Base-by-base conservation (phyloP, 2,888 invertebrate genomes). In the Acholoe squamosa region DNA sequence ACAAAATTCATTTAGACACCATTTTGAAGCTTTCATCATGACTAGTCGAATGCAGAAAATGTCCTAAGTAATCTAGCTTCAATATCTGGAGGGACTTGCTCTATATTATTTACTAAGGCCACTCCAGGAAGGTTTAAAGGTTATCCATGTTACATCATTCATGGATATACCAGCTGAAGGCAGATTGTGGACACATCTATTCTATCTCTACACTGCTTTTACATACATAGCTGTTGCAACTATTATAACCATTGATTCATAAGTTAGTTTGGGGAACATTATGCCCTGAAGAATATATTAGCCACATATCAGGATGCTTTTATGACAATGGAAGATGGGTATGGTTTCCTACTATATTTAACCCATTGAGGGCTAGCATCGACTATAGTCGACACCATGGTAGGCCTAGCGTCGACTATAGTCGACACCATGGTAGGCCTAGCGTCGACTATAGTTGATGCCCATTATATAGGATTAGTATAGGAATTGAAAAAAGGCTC, bases 51-150 rank as follows among this genome's bases (percentile, higher is more conserved):
- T 71, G 28, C 31, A 25, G 25, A 16, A 28, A 28, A 71, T 71
- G 19, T 71, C 28, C 71, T 71, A 28, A 28, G 5, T 3, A 71
- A 1, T 28, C 25, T 28, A 25, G 31, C 14, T 25, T 71, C 71
- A 71, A 28, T 71, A 71, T 28, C 71, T 28, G 71, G 71, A 71
- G 71, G 71, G 31, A 61, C n/a, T 61, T 61, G n/a, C 61, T 61
- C 19, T 61, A 71, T 71, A 1, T 28, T 14, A 28, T 61, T 71
- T 25, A 71, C 61, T 71, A 25, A 28, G 71, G 71, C 25, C 71
- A 71, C 71, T 71, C 71, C 71, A 71, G 71, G 14, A 71, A n/a
- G 43, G 61, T 61, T 22, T n/a, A 19, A 19, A 61, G 61, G 22
- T 7, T n/a, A 61, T 61, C 1, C 14, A 5, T n/a, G 19, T 54